Evolutionary conservation across 2,797 vertebrate genomes (phyloP).

Genomic region (Gymnothorax javanicus): DNA sequence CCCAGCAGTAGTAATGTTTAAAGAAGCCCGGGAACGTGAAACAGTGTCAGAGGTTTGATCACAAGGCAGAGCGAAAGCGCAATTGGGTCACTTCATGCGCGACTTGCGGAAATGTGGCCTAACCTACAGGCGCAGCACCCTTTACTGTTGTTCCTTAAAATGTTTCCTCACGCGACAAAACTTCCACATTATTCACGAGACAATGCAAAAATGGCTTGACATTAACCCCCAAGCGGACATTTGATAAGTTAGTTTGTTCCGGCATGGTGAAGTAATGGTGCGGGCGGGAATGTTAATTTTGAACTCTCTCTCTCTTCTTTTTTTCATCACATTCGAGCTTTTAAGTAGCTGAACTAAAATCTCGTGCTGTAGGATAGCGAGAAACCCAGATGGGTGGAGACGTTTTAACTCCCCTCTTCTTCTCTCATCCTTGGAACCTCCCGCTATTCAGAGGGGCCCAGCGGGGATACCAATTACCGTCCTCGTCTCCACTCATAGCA

Average conservation of each 20-base stretch:
- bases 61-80: background rate
- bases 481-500: background rate
- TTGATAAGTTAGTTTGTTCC: background rate
- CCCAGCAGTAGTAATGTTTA: background rate
- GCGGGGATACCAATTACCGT: background rate
- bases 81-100: background rate
- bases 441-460: background rate
- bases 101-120: background rate
- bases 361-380: background rate
- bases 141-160: background rate
- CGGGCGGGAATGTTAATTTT: background rate
- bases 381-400: background rate
- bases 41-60: background rate
- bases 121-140: background rate
- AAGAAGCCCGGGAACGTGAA: background rate
- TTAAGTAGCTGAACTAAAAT: background rate
- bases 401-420: background rate
- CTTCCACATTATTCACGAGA: background rate
- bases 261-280: background rate
- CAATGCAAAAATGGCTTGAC: background rate
- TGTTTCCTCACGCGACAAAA: background rate
- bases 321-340: background rate
- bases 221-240: background rate
- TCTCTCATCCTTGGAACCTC: background rate
- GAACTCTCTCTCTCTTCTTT: background rate